Evolutionary conservation across 23 tunicate species (phyloP), one percentile per base, ranked within the genome.

Genomic region (Botrylloides violaceus): DNA sequence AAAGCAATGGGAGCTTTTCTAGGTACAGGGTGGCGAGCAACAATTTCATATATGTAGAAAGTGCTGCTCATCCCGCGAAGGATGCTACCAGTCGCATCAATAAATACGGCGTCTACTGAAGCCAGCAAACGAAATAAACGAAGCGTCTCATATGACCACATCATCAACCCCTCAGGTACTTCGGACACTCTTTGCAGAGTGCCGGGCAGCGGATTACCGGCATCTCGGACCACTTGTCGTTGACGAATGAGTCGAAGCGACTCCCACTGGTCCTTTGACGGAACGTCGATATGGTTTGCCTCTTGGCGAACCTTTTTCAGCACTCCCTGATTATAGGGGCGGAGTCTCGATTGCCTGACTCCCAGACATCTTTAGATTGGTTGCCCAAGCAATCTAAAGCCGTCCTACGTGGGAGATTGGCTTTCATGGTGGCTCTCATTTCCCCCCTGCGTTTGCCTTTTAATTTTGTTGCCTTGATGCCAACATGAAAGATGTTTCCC

Each of bases 1-100:
- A 65, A n/a, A 12, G 71, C 71, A 15, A 65, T 33, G n/a, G n/a
- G n/a, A 65, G 47, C 38, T 65, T 65, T 65, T 65, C 71, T 31
- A 20, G 28, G 28, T n/a, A 29, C 31, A 12, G 71, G 47, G 31
- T 33, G 38, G 0, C 71, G 19, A 20, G 47, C 43, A 15, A 33
- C 43, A 15, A 65, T 65, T 32, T 65, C 71, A 21, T 65, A 65
- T 65, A 65, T 29, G 29, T 32, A 65, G 21, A 12, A 65, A 12
- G 71, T 0, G 9, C 1, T 32, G 71, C 21, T 49, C 1, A 29
- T 65, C 19, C 33, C 22, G 7, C 33, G 28, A 18, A 65, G 18
- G 9, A 65, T 65, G 71, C 47, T 32, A 20, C 71, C 71, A 12
- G 71, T 65, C 15, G 49, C 49, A 21, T 65, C 71, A 31, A 65